Conservation (phyloP, 2,888 invertebrate species). For the Lycaena phlaeas region DNA sequence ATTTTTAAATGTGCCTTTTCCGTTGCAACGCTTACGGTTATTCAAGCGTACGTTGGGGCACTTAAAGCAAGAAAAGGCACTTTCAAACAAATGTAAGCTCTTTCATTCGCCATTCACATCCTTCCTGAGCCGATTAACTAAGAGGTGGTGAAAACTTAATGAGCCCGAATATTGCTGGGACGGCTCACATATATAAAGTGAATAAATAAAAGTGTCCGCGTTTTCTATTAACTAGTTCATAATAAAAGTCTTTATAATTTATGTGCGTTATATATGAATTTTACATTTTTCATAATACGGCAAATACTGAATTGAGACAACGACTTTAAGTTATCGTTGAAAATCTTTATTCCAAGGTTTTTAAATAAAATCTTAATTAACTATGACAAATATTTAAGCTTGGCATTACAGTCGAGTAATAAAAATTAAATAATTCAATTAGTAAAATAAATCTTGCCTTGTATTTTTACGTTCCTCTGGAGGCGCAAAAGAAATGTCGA, state of each 20-base stretch:
- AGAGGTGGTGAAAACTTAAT: conserved; percentile 60
- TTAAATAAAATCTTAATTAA: conserved; percentile 2
- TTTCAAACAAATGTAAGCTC: conserved; percentile 67
- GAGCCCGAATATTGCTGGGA: conserved; percentile 36
- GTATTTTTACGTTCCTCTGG: neutral
- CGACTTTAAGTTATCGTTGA: conserved; percentile 1
- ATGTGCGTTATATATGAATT: no score
- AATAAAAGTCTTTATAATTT: no score
- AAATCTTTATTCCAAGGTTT: neutral
- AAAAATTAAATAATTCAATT: conserved; percentile 1
- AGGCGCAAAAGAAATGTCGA: neutral
- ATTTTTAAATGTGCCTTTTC: conserved; percentile 65
- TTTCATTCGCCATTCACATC: conserved; percentile 42
- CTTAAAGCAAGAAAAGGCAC: conserved; percentile 61
- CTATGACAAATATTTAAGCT: conserved; percentile 5
- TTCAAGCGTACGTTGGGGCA: conserved; percentile 58
- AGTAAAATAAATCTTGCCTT: neutral
- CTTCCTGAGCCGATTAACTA: conserved; percentile 55
- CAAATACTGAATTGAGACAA: neutral
- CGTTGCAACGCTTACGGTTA: conserved; percentile 62
- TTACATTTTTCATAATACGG: neutral
- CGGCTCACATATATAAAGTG: conserved; percentile 3
- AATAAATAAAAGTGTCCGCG: neutral
- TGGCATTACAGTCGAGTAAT: conserved; percentile 1
- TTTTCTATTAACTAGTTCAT: conserved; percentile 1